These are phyloP conservation scores for Morpho achilles DNA, from an alignment of 2,888 invertebrate species.

Conservation along the genomic window DNA sequence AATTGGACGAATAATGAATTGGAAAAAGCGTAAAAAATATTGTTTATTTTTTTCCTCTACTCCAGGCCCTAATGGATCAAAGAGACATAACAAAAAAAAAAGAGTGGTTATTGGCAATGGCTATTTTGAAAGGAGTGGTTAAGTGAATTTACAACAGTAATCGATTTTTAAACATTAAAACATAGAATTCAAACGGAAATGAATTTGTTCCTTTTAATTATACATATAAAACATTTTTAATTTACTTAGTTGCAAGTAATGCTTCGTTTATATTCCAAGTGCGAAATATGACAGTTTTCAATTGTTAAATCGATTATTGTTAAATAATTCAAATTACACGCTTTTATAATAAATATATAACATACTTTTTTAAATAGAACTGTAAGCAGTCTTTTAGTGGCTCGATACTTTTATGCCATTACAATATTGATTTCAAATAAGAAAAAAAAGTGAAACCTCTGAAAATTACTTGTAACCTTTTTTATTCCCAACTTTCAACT, in stretches of 20 bases:
- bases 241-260: too few species aligned
- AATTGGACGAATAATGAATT: too few species aligned
- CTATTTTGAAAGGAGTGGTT: constrained; percentile 16
- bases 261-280: too few species aligned
- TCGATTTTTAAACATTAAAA: neutral
- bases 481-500: neutral
- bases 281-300: neutral
- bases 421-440: constrained; percentile 3
- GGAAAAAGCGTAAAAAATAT: too few species aligned
- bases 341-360: too few species aligned
- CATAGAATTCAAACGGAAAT: too few species aligned
- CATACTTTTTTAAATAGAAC: too few species aligned
- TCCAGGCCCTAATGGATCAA: too few species aligned
- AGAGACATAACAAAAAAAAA: neutral
- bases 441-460: neutral
- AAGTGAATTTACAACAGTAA: constrained; percentile 5
- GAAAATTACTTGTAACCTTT: neutral
- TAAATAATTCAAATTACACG: neutral
- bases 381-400: constrained; percentile 56
- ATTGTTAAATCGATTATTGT: constrained; percentile 4
- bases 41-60: too few species aligned
- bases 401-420: constrained; percentile 32
- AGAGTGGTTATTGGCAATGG: constrained; percentile 4
- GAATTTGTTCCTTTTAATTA: too few species aligned
- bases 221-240: too few species aligned